Evolutionary conservation across 2,113 vertebrate species (phyloP), one percentile per base, ranked within the genome.

Genomic region (Trochalopteron elliotii): DNA sequence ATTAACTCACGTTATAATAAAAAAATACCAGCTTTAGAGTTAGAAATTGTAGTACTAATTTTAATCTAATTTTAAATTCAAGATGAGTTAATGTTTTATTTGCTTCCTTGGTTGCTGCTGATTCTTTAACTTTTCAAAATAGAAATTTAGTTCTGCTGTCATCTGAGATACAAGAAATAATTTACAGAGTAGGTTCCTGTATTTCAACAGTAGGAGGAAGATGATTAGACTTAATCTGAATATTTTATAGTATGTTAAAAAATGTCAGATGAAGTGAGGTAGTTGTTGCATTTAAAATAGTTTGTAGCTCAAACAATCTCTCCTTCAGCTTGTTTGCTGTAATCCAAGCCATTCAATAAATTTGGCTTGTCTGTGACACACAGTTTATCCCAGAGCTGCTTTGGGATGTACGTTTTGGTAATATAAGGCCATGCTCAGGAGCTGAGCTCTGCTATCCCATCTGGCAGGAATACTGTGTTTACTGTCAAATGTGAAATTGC

Each of bases 391-490:
- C 56, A 63, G 83, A 74, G 47, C 14, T 78, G 53, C 39, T 75
- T 42, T 31, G 45, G 52, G 69, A 52, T 82, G 61, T 56, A n/a
- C 0, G 0, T 56, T 93, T 94, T 94, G 87, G 61, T 90, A 79
- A 85, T 84, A 85, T 25, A 91, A 91, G 65, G 87, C 78, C 0
- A 1, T 37, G 61, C 59, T 76, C 61, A 70, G 84, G 49, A 82
- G 33, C 69, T 33, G 42, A 67, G 33, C 64, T 71, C 84, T 78
- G 65, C 42, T 63, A 44, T 75, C 33, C 72, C 25, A 10, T 71
- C 57, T 83, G 82, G 82, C 67, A 91, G 81, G 69, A 94, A 53
- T 79, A 23, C n/a, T 57, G 12, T 94, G 65, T 85, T 94, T 94
- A 71, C 31, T 87, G 44, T 72, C 61, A 61, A 87, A 78, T 44